Evolutionary conservation across 2,797 vertebrate species (phyloP), one percentile per base, ranked within the genome.

Genomic region (Otus scops): DNA sequence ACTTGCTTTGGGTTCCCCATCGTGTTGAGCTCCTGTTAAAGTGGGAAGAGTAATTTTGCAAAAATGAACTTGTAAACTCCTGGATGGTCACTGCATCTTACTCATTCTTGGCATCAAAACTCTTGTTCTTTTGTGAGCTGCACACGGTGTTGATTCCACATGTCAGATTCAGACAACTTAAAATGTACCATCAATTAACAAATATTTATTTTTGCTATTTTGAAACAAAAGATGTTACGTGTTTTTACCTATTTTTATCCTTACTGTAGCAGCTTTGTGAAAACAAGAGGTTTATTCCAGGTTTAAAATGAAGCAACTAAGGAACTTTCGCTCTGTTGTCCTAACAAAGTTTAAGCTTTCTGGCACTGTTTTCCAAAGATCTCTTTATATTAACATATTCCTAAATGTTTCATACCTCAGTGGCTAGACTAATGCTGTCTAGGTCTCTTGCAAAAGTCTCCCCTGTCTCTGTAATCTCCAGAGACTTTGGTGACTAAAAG

Each of bases 401-500:
- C 39, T 38, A 12, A 6, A 11, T 73, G 10, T 56, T 91, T 57
- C 12, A 7, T 64, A 28, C 27, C n/a, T 74, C 34, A 41, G 10
- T 67, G 71, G 11, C 38, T 95, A 45, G 60, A 27, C 38, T 24
- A 51, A 26, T 14, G 61, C 47, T 83, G 30, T 59, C 1, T 9
- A 22, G 20, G 21, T 75, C 36, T 34, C 11, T 53, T 65, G 57
- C 56, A 75, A 21, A 69, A 65, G 54, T 96, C 36, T 80, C 79
- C 23, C 34, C 15, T 47, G 4, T n/a, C 63, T 32, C 50, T 26
- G 3, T 71, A 43, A 51, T 67, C 87, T 84, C 86, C 64, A 76
- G 90, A 94, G 69, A 38, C 36, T 70, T 64, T 45, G 92, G 12
- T 43, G 80, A 88, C 79, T 60, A 93, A 82, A 95, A 97, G 71